phyloP scores from a whole-genome alignment of 2,888 invertebrate species.

The Gari tellinella region DNA sequence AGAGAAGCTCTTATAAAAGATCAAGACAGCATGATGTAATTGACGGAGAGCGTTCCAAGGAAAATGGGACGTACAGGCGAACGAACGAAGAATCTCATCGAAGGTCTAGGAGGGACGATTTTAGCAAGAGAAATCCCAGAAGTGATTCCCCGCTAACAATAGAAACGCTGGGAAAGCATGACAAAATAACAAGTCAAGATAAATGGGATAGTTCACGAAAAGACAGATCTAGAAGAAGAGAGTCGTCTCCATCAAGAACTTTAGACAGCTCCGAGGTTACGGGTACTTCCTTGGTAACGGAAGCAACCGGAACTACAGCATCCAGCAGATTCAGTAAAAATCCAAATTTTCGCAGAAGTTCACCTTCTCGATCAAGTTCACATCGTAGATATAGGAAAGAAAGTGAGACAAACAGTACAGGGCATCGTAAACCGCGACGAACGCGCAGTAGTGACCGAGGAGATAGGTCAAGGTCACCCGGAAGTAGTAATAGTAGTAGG shows the following conservation, averaged over 20 bases:
- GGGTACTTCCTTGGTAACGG: constrained; percentile 44
- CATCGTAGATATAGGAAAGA: constrained; percentile 56
- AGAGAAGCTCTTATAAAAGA: constrained; percentile 45
- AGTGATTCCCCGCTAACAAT: constrained; percentile 61
- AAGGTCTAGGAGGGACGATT: constrained; percentile 47
- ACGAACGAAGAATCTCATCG: constrained; percentile 31
- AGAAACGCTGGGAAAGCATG: constrained; percentile 51
- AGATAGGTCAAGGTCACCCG: constrained; percentile 36
- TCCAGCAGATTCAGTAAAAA: constrained; percentile 51
- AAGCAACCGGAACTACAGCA: constrained; percentile 46
- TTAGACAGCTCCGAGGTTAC: constrained; percentile 46
- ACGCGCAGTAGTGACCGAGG: constrained; percentile 46
- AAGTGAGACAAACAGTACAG: constrained; percentile 43
- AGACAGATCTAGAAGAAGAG: constrained; percentile 32
- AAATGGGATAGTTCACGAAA: constrained; percentile 26
- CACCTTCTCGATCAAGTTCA: constrained; percentile 56
- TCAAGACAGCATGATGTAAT: constrained; percentile 23
- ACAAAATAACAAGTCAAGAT: constrained; percentile 44
- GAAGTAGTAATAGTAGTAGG: constrained; percentile 4
- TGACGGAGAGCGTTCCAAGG: constrained; percentile 11
- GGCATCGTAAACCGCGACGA: constrained; percentile 43
- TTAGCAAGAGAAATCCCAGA: constrained; percentile 52
- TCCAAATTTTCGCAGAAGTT: constrained; percentile 52
- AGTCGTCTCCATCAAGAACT: constrained; percentile 45
- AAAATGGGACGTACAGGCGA: constrained; percentile 24